phyloP scores from a whole-genome alignment of 2,888 invertebrate species.

The Allacma fusca region DNA sequence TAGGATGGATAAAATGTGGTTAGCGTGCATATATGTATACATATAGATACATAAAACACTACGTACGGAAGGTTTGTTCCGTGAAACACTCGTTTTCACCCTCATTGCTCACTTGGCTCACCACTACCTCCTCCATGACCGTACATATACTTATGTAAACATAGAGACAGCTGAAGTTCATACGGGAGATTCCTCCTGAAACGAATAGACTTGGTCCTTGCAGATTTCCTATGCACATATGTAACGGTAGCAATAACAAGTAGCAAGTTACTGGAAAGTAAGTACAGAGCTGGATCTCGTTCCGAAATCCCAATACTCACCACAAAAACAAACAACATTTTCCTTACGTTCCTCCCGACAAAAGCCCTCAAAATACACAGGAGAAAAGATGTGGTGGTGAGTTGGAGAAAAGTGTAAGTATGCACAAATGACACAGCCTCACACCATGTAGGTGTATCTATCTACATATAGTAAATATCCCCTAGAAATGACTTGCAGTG shows the following conservation, averaged over 20 bases:
- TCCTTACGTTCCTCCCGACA: constrained; percentile 16
- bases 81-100: constrained; percentile 16
- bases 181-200: too few relatives aligned
- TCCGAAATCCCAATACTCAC: constrained; percentile 10
- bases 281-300: neutral
- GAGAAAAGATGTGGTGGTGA: neutral
- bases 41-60: neutral
- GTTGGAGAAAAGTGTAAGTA: neutral
- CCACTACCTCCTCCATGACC: neutral
- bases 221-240: too few relatives aligned
- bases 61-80: neutral
- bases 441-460: too few relatives aligned
- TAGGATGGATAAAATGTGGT: constrained; percentile 7
- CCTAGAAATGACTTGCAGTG: too few relatives aligned
- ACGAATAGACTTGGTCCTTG: too few relatives aligned
- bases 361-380: neutral
- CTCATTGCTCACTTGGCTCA: neutral
- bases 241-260: neutral
- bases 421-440: neutral
- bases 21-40: neutral
- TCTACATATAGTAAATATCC: too few relatives aligned
- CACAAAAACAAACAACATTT: constrained; percentile 32
- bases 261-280: neutral
- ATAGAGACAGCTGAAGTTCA: too few relatives aligned
- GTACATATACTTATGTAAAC: too few relatives aligned